Base-by-base conservation (phyloP, 1,140 invertebrate species). In the Diorhabda carinulata region DNA sequence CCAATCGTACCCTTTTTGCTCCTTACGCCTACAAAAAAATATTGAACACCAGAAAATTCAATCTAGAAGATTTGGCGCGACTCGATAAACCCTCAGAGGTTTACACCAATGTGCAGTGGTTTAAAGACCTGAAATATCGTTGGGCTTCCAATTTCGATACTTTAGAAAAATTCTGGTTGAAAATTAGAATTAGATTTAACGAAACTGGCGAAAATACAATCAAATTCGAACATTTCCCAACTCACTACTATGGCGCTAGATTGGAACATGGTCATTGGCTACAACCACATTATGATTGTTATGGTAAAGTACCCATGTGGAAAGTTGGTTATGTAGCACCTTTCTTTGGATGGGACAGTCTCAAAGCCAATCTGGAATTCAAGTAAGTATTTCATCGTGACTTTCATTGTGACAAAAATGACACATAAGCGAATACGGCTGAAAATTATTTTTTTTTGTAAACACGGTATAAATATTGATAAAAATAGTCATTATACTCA, bases 341-440 rank as follows among this genome's bases (percentile, higher is more conserved):
- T 64, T 98, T 99, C 87, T 99, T 99, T 82, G 97, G 97, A 65
- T 95, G 92, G 90, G 96, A 98, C 81, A 92, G 90, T 80, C 86
- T 98, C 61, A 94, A 92, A 86, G 89, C 88, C 42, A 93, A 92
- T 83, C 83, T 97, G 72, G 94, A 97, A 86, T 97, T 97, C 83
- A 96, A 97, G 94, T 96, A 83, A 92, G 92, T 89, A 78, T 77
- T 70, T 7, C 7, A 0, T 4, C n/a, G 25, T 25, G 25, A 25
- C 25, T 25, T 25, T 25, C 25, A 0, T 25, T 25, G 25, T 25
- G 25, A 25, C 25, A 25, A 25, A 25, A 25, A 25, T 25, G 25
- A 25, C 1, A 25, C 25, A 25, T 25, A 25, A 0, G 25, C 25
- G 1, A 25, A 25, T 25, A 25, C 25, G 25, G 25, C 25, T 25